Percentiles rank a stretch among this genome's conserved stretches.
Conservation (phyloP, 2,797 vertebrate genomes). For the Apogon hyalosoma region DNA sequence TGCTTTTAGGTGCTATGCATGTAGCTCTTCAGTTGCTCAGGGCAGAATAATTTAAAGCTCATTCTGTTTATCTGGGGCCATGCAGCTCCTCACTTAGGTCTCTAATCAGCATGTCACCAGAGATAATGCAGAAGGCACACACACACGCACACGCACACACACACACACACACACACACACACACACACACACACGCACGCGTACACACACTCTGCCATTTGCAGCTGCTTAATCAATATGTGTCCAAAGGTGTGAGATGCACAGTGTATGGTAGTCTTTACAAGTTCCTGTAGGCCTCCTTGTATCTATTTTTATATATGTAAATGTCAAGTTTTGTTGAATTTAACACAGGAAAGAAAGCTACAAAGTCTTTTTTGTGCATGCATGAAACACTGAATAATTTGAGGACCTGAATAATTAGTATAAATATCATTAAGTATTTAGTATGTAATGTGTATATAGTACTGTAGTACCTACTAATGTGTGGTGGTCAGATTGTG, state of each 20-base stretch:
- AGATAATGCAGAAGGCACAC: constrained; percentile 67
- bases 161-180: constrained; percentile 14
- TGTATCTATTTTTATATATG: constrained; percentile 10
- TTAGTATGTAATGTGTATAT: neutral
- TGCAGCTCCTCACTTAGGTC: constrained; percentile 54
- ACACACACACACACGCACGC: neutral
- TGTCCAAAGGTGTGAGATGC: constrained; percentile 39
- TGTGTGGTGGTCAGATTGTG: too few relatives aligned
- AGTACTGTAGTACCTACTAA: neutral
- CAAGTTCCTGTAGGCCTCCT: neutral
- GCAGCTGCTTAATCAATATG: constrained; percentile 52
- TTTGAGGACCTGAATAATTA: constrained; percentile 1
- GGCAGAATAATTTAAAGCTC: constrained; percentile 59
- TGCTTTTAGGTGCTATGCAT: constrained; percentile 35
- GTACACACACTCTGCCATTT: constrained; percentile 19
- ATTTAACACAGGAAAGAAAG: neutral
- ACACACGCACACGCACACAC: too few relatives aligned
- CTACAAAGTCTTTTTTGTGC: constrained; percentile 10
- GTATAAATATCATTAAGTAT: neutral
- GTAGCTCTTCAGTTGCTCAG: constrained; percentile 10
- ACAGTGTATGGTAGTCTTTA: constrained; percentile 9
- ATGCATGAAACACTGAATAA: neutral
- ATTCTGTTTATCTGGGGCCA: constrained; percentile 57
- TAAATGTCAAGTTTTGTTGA: constrained; percentile 18
- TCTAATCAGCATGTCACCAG: constrained; percentile 72